phyloP scores from a whole-genome alignment of 2,888 invertebrate species.

The Prionchulus punctatus region DNA sequence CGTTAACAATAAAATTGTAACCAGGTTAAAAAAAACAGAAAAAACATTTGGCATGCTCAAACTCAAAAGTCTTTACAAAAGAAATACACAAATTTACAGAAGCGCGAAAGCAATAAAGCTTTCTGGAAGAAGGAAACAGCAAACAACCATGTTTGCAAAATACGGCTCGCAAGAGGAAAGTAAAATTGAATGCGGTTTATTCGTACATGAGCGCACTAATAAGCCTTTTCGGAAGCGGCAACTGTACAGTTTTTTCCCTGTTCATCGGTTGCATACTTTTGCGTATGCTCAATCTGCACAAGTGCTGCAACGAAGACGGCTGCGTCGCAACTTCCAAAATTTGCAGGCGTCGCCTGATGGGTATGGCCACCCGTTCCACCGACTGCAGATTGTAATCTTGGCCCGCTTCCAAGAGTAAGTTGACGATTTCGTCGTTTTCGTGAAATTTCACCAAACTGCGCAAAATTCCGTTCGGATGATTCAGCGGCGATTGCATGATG shows the following conservation, averaged over 20 bases:
- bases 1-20: no score
- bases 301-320: neutral
- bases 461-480: slow-evolving; percentile 5
- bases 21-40: no score
- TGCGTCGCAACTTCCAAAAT: neutral
- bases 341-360: slow-evolving; percentile 4
- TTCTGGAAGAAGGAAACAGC: no score
- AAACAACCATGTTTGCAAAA: no score
- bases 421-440: neutral
- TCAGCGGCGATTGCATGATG: neutral
- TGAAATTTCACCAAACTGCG: neutral
- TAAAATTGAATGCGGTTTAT: no score
- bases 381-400: neutral
- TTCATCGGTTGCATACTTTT: neutral
- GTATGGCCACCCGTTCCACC: slow-evolving; percentile 2
- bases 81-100: no score
- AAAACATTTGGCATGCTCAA: no score
- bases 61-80: no score
- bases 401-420: slow-evolving; percentile 9
- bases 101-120: no score
- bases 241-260: neutral
- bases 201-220: slow-evolving; percentile 4
- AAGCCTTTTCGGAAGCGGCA: slow-evolving; percentile 3
- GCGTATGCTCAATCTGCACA: neutral
- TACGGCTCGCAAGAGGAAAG: no score